A percentile compares a stretch with the other conserved stretches of the same genome.
phyloP scores from a whole-genome alignment of 2,797 vertebrate genomes.

The Aeoliscus strigatus region DNA sequence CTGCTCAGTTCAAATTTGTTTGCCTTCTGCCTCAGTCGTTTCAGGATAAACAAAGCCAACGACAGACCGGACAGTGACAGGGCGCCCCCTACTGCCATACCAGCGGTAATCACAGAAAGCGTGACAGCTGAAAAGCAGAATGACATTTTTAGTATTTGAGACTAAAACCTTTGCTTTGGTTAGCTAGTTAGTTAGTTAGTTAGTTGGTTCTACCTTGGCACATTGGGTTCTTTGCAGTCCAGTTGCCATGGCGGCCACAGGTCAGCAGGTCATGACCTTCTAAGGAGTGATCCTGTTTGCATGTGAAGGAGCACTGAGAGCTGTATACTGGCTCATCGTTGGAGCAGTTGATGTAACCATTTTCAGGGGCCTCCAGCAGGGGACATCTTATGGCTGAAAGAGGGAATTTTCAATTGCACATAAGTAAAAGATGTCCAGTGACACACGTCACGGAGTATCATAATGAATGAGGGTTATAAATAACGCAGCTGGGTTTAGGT shows the following conservation, averaged over 20 bases:
- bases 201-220: slow-evolving; percentile 66
- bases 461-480: not conserved
- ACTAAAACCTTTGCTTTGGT: not conserved
- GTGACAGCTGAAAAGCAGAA: slow-evolving; percentile 29
- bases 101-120: slow-evolving; percentile 6
- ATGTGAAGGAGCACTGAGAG: slow-evolving; percentile 73
- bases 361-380: slow-evolving; percentile 45
- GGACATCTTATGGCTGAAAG: slow-evolving; percentile 61
- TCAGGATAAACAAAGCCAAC: slow-evolving; percentile 59
- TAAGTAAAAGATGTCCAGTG: too few relatives aligned
- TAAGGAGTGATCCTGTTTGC: slow-evolving; percentile 56
- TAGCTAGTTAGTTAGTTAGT: not conserved
- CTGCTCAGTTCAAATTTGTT: slow-evolving; percentile 69
- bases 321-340: slow-evolving; percentile 46
- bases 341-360: slow-evolving; percentile 64
- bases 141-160: slow-evolving; percentile 2
- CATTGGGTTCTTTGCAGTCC: slow-evolving; percentile 65
- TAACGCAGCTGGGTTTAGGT: not conserved
- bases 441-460: not conserved
- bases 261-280: slow-evolving; percentile 45
- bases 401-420: not conserved
- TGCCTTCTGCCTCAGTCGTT: slow-evolving; percentile 50
- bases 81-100: slow-evolving; percentile 39
- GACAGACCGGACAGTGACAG: slow-evolving; percentile 34
- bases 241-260: slow-evolving; percentile 70